These are phyloP conservation scores for Bubalus kerabau DNA, from an alignment of 2,113 vertebrate species.

Conservation along the genomic window DNA sequence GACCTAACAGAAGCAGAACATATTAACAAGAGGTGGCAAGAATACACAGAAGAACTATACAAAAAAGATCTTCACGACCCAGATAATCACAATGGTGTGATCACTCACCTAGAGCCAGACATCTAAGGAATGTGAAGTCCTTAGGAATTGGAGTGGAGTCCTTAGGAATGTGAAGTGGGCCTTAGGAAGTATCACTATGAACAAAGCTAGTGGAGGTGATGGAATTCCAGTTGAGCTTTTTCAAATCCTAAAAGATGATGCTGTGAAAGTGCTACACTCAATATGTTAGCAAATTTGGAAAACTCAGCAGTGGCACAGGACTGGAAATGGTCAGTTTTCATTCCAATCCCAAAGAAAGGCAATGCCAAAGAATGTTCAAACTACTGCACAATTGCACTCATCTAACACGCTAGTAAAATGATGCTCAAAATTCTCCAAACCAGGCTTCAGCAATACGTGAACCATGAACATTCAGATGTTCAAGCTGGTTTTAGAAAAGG, in stretches of 20 bases:
- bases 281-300: not conserved
- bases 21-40: not conserved
- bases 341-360: too few species aligned
- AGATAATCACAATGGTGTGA: not conserved
- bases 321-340: too few species aligned
- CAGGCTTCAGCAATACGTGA: too few species aligned
- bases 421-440: too few species aligned
- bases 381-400: too few species aligned
- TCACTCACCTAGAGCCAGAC: not conserved
- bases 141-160: not conserved
- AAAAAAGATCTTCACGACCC: not conserved
- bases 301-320: too few species aligned
- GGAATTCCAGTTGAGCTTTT: not conserved
- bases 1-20: not conserved
- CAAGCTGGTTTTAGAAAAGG: too few species aligned
- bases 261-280: not conserved
- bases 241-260: not conserved
- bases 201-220: not conserved
- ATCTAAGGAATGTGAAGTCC: not conserved
- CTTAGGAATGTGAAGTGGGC: not conserved
- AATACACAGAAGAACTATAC: not conserved
- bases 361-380: too few species aligned
- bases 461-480: too few species aligned
- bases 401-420: accelerated
- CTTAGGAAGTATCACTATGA: not conserved